Evolutionary conservation across 2,888 invertebrate species (phyloP).

Genomic region (Phlogophora meticulosa): DNA sequence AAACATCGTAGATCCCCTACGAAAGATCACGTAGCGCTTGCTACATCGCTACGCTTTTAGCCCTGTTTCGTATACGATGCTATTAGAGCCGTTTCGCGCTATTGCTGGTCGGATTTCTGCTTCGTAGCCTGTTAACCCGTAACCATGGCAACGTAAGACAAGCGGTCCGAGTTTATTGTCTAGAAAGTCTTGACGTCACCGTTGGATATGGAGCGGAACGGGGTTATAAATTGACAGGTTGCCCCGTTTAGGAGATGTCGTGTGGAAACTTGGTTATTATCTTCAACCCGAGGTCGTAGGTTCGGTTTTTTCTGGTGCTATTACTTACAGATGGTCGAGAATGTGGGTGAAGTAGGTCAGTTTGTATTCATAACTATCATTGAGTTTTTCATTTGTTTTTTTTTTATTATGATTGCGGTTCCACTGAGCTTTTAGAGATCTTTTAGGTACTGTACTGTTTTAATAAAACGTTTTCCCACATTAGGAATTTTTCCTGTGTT

Average conservation of each 20-base stretch:
- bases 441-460: too few species aligned
- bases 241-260: conserved; percentile 20
- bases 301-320: neutral
- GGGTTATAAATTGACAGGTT: conserved; percentile 39
- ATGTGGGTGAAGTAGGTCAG: neutral
- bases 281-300: conserved; percentile 9
- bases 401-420: conserved; percentile 10
- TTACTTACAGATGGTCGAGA: conserved; percentile 13
- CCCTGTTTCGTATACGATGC: conserved; percentile 50
- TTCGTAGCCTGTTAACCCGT: conserved; percentile 39
- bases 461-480: too few species aligned
- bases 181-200: conserved; percentile 44
- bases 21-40: conserved; percentile 59
- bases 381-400: neutral
- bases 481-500: too few species aligned
- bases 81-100: conserved; percentile 46
- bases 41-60: conserved; percentile 64
- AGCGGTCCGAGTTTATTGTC: conserved; percentile 50
- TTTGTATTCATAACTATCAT: too few species aligned
- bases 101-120: conserved; percentile 50
- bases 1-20: conserved; percentile 55
- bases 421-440: too few species aligned
- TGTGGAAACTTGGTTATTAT: conserved; percentile 32
- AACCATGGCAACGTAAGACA: conserved; percentile 48
- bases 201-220: conserved; percentile 26